Evolutionary conservation across 92 coral and sea anemone genomes (phyloP), one percentile per base, ranked within the genome.

Genomic region (Palythoa grandis): DNA sequence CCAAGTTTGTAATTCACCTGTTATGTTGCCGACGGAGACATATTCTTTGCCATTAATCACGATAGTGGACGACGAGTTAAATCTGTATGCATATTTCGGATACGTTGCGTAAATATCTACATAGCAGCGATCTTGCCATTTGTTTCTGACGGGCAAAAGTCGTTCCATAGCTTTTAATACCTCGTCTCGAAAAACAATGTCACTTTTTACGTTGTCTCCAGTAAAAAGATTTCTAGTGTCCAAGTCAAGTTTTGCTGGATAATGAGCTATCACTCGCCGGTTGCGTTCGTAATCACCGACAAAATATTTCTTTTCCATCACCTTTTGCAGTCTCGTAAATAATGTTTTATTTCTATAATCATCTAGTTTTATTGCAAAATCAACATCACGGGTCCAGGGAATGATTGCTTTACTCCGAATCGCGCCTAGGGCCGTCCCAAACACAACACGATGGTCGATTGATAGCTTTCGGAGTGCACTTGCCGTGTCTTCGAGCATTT

Each of bases 201-300:
- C 85, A 3, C 38, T 57, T 52, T 48, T 80, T 1, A 80, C 20
- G 2, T 67, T 80, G 47, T 23, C 63, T 25, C 74, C 85, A 14
- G 22, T 5, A 40, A 65, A 80, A 3, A 80, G 60, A 43, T 80
- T 80, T 14, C 61, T 66, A 14, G 85, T 80, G 61, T 66, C 74
- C 20, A 39, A 80, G 4, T 23, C 47, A 65, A 80, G 74, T 43
- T 11, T 80, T 7, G 74, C 74, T 15, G 85, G 85, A 25, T 80
- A 80, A 23, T 80, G 85, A 48, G 85, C 85, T n/a, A 80, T 80
- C 11, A 70, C 63, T 60, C 85, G 74, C 10, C 75, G 85, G 37
- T 80, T 80, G 4, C 85, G 65, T 56, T 80, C 74, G 66, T 80
- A 80, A 40, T 66, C 65, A 15, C 85, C 85, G 7, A 80, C 85